These are phyloP conservation scores for Temnothorax rugatulus DNA, from an alignment of 2,888 invertebrate genomes.

Conservation along the genomic window DNA sequence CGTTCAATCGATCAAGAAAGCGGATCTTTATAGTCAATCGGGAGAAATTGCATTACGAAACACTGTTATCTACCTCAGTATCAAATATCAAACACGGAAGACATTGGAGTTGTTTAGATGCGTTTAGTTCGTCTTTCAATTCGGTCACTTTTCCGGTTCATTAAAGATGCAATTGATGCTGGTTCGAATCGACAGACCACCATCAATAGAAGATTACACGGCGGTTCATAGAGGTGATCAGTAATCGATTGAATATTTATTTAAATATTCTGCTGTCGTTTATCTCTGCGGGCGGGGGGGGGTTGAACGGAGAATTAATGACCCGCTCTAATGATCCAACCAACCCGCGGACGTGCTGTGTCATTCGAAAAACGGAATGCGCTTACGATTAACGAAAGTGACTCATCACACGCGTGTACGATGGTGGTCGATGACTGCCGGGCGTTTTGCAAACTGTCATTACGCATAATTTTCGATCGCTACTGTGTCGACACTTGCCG, in stretches of 20 bases:
- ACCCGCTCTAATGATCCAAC: slow-evolving; percentile 36
- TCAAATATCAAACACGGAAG: slow-evolving; percentile 22
- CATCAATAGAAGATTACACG: slow-evolving; percentile 1
- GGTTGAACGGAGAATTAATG: background rate
- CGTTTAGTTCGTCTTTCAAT: slow-evolving; percentile 35
- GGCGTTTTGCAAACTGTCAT: slow-evolving; percentile 40
- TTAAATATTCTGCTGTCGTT: background rate
- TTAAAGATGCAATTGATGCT: slow-evolving; percentile 23
- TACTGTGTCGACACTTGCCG: slow-evolving; percentile 8
- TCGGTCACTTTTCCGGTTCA: slow-evolving; percentile 36
- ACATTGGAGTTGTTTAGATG: background rate
- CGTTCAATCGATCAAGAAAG: background rate
- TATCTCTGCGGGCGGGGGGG: background rate
- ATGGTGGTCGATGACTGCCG: slow-evolving; percentile 36
- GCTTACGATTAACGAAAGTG: slow-evolving; percentile 47
- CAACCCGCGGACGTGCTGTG: slow-evolving; percentile 25
- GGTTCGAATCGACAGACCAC: background rate
- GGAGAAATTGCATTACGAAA: slow-evolving; percentile 1
- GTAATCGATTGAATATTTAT: slow-evolving; percentile 40
- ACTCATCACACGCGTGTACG: slow-evolving; percentile 18
- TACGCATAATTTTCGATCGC: slow-evolving; percentile 36
- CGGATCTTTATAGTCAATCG: background rate
- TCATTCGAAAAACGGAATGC: slow-evolving; percentile 34
- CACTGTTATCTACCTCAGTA: background rate
- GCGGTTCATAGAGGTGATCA: background rate